These are phyloP conservation scores for Eulemur rubriventer DNA, from an alignment of 2,797 vertebrate genomes.

Conservation along the genomic window DNA sequence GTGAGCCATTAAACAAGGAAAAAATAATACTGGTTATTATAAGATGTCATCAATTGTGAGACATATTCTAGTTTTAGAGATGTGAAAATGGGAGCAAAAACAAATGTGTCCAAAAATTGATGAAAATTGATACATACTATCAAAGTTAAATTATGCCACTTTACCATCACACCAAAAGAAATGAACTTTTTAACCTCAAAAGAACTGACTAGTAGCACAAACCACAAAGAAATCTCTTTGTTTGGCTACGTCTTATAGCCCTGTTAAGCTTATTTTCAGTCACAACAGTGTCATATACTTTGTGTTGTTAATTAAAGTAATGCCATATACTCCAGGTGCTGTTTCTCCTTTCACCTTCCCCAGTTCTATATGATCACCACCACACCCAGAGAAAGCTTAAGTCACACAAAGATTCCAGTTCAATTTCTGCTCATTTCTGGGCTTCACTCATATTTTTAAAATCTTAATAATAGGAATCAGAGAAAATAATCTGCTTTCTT, in stretches of 20 bases:
- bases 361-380: background rate
- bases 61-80: background rate
- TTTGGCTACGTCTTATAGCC: background rate
- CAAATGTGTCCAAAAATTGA: background rate
- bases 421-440: background rate
- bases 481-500: background rate
- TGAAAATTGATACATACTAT: background rate
- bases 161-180: background rate
- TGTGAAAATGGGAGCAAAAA: background rate
- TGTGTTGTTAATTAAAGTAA: background rate
- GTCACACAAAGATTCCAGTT: background rate
- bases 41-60: background rate
- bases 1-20: background rate
- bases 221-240: too few relatives aligned
- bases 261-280: background rate
- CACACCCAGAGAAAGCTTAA: background rate
- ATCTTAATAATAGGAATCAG: background rate
- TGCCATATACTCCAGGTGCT: background rate
- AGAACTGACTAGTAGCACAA: background rate
- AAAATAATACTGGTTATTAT: background rate
- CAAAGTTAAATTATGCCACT: background rate
- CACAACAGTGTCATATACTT: background rate
- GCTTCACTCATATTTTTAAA: background rate
- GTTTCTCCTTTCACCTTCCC: background rate
- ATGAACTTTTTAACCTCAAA: background rate